phyloP scores from a whole-genome alignment of 2,113 vertebrate genomes.

The Burhinus bistriatus region DNA sequence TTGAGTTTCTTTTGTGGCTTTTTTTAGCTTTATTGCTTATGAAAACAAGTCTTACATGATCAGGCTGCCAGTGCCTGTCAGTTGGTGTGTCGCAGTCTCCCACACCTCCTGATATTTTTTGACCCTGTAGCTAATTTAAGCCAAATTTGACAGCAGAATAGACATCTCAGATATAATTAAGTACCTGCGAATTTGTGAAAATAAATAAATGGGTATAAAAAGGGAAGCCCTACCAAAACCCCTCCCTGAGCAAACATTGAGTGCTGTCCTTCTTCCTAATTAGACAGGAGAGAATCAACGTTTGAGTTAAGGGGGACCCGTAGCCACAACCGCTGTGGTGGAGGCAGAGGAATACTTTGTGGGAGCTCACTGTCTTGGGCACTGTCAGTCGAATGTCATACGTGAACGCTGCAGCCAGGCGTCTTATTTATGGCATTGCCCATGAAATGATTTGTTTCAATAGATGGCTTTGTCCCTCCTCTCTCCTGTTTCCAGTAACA shows the following conservation, averaged over 20 bases:
- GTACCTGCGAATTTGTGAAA: background rate
- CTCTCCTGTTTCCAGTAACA: background rate
- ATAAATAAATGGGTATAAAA: background rate
- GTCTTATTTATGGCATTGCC: background rate
- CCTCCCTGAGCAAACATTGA: background rate
- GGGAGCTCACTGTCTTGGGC: background rate
- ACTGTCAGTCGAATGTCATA: background rate
- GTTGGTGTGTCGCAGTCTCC: rapidly evolving
- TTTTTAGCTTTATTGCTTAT: background rate
- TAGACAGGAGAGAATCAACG: background rate
- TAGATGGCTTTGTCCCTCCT: background rate
- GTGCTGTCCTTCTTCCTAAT: background rate
- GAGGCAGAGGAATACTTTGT: background rate
- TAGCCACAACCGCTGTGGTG: rapidly evolving
- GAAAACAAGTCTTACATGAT: background rate
- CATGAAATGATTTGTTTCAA: background rate
- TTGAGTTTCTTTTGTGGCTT: background rate
- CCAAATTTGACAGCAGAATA: background rate
- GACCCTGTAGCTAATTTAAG: background rate
- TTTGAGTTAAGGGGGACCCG: rapidly evolving
- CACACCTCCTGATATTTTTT: background rate
- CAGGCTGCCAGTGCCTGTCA: background rate
- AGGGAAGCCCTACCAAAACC: background rate
- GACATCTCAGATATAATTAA: background rate
- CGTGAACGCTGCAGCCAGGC: background rate